Evolutionary conservation across 2,797 vertebrate genomes (phyloP).

Genomic region (Morus bassanus): DNA sequence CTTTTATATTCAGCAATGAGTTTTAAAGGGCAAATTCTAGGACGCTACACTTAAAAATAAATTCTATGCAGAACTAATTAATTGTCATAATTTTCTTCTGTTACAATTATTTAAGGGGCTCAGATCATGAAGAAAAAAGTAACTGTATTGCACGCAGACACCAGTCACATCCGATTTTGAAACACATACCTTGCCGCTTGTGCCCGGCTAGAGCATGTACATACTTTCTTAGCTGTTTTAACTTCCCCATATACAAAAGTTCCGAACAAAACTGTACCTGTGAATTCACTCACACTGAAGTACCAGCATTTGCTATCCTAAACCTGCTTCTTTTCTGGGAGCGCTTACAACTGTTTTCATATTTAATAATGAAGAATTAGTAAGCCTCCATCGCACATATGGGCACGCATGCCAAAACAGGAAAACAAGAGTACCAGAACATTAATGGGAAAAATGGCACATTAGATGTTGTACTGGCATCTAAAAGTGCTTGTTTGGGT

Average conservation of each 20-base stretch:
- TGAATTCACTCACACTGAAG: not conserved
- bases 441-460: not conserved
- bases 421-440: not conserved
- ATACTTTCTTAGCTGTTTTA: not conserved
- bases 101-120: not conserved
- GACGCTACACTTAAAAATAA: not conserved
- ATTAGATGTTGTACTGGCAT: not conserved
- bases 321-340: not conserved
- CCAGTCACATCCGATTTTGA: not conserved
- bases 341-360: not conserved
- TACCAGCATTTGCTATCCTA: not conserved
- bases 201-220: not conserved
- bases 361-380: not conserved
- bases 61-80: not conserved
- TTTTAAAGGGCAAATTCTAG: not conserved
- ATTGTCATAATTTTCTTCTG: not conserved
- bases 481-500: not conserved
- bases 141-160: not conserved
- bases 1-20: not conserved
- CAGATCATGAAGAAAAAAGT: not conserved
- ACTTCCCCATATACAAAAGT: not conserved
- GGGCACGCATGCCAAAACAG: not conserved
- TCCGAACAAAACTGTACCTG: not conserved
- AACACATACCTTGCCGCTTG: not conserved
- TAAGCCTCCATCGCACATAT: not conserved